Evolutionary conservation across 1,140 invertebrate species (phyloP), one percentile per base, ranked within the genome.

Genomic region (Calycopis cecrops): DNA sequence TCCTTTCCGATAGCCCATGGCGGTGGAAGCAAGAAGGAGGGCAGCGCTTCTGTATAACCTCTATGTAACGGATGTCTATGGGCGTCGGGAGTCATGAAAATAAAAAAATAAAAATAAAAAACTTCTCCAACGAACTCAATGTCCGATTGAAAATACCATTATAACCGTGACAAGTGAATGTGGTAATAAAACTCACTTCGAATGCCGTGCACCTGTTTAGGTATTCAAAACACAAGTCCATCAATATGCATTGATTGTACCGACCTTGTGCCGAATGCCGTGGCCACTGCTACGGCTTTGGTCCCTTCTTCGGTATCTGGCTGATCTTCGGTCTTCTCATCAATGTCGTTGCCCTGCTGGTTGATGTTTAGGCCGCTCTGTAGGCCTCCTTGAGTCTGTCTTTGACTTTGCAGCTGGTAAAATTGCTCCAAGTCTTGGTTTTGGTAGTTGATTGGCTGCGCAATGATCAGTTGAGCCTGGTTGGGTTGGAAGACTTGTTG

Each of bases 241-340:
- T 71, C 67, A 44, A 55, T 57, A 74, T 71, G 65, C 66, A 17
- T 34, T 35, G 8, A 21, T 33, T 35, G 42, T 37, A 59, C 75
- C 73, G 51, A 86, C 82, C 82, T 84, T 69, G 78, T 48, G 10
- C 83, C 83, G 59, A 86, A 86, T 44, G 78, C 79, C 6, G 81
- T 86, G 0, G 83, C 78, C 0, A 83, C 76, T 6, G 83, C 79
- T 6, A 75, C 79, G 0, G 74, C 74, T 9, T 50, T 71, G 11
- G 62, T 56, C 1, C 67, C 76, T 48, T 78, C 78, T 16, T 73
- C 62, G 10, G 73, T 62, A 35, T 72, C 59, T 4, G 62, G 53
- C 21, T 70, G 53, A 18, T 77, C 70, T 18, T 76, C 65, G 44
- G 52, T 34, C 50, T 44, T 44, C 40, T 77, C 62, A 0, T 79